Evolutionary conservation across 2,888 invertebrate species (phyloP).

Genomic region (Yponomeuta cagnagella): DNA sequence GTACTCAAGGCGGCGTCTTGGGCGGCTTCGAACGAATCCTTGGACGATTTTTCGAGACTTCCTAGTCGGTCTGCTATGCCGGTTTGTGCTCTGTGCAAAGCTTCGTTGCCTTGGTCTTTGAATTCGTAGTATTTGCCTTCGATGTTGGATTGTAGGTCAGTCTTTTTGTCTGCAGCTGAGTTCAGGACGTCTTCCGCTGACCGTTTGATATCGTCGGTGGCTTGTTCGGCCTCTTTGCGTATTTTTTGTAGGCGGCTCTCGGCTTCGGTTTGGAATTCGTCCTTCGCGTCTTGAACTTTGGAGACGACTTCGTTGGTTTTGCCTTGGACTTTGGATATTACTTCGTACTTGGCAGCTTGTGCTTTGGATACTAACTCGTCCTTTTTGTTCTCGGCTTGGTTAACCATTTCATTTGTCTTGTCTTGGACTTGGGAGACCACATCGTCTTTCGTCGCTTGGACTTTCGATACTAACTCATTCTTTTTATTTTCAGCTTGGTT

Average conservation of each 20-base stretch:
- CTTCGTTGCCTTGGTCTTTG: constrained; percentile 38
- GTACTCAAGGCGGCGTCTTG: constrained; percentile 65
- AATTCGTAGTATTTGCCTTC: constrained; percentile 36
- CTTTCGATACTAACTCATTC: not conserved
- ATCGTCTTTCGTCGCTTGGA: not conserved
- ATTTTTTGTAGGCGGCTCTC: constrained; percentile 55
- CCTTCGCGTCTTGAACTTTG: constrained; percentile 30
- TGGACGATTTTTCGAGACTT: constrained; percentile 49
- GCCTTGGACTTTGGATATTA: constrained; percentile 6
- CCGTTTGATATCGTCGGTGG: constrained; percentile 64
- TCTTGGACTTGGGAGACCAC: not conserved
- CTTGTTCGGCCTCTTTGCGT: constrained; percentile 59
- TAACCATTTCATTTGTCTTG: not conserved
- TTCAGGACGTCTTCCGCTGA: constrained; percentile 58
- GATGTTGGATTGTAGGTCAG: constrained; percentile 42
- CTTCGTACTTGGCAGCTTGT: not conserved
- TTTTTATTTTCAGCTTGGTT: not conserved
- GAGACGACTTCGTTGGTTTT: not conserved
- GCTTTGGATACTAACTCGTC: not conserved
- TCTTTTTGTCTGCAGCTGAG: constrained; percentile 48
- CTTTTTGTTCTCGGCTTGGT: not conserved
- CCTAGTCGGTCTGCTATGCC: constrained; percentile 35
- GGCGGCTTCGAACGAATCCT: constrained; percentile 52
- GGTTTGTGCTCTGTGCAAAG: constrained; percentile 39
- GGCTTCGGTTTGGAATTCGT: constrained; percentile 33